A percentile compares a stretch with the other conserved stretches of the same genome.
phyloP scores from a whole-genome alignment of 92 coral and sea anemone genomes.

The Parazoanthus atlanticus region DNA sequence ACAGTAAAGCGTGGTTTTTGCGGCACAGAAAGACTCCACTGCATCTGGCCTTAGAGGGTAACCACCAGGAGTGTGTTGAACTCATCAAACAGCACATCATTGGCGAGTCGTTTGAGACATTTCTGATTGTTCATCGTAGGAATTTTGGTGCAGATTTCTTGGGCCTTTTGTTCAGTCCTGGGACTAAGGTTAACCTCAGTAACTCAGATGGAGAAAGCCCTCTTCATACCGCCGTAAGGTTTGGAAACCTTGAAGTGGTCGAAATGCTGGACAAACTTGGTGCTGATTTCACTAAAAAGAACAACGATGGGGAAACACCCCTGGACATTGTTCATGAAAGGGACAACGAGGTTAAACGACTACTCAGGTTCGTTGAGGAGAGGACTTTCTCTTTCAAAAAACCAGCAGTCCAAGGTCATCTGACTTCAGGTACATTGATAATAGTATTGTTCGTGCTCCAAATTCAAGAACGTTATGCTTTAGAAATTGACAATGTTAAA shows the following conservation, averaged over 20 bases:
- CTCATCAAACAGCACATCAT: background rate
- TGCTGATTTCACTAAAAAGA: no score
- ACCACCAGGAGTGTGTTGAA: background rate
- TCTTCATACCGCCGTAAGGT: background rate
- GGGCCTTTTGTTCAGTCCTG: background rate
- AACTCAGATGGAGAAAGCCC: background rate
- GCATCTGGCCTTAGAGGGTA: background rate
- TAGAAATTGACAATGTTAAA: no score
- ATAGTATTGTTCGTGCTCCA: no score
- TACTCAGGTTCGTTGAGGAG: no score
- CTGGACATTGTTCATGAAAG: no score
- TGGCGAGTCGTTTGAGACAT: background rate
- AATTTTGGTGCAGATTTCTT: background rate
- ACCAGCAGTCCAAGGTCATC: no score
- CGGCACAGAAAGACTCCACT: background rate
- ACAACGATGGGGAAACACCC: no score
- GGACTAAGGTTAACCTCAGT: background rate
- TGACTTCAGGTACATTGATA: no score
- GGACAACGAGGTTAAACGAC: no score
- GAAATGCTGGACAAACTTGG: no score
- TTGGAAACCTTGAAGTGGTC: background rate
- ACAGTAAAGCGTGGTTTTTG: background rate
- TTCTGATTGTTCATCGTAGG: background rate
- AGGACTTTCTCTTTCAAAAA: no score
- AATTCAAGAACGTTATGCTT: no score